Percentiles rank a stretch among this genome's conserved stretches.
Conservation (phyloP, 2,113 vertebrate species). For the Melospiza melodia region DNA sequence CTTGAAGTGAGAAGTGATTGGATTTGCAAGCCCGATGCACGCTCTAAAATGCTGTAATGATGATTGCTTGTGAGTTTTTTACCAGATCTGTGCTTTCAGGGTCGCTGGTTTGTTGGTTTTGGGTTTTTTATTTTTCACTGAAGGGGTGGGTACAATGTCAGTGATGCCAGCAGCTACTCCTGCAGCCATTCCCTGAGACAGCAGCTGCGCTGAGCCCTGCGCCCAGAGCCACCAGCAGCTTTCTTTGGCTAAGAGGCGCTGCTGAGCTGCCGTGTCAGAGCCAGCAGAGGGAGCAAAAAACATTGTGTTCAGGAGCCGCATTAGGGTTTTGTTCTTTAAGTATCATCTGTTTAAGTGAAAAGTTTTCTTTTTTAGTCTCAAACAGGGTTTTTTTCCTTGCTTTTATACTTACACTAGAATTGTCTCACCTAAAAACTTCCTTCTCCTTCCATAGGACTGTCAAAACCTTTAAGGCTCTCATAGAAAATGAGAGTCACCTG, state of each 20-base stretch:
- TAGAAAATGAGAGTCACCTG: background rate
- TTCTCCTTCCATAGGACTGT: background rate
- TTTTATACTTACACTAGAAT: background rate
- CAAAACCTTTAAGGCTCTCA: background rate
- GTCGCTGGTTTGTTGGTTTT: background rate
- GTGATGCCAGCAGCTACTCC: background rate
- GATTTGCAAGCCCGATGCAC: background rate
- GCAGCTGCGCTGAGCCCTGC: background rate
- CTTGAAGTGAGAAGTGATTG: background rate
- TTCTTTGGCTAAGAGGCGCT: background rate
- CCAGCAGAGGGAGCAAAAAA: conserved; percentile 67
- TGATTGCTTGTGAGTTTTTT: background rate
- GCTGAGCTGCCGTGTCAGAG: background rate
- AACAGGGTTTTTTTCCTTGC: background rate
- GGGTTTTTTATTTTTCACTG: background rate
- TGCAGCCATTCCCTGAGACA: background rate
- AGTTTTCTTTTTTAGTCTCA: background rate
- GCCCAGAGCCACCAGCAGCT: background rate
- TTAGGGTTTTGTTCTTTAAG: background rate
- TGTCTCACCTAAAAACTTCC: background rate
- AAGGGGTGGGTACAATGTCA: background rate
- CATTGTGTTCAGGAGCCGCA: background rate
- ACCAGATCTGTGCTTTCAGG: background rate
- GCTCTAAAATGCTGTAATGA: background rate
- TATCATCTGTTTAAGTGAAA: background rate